Conservation (phyloP, 2,888 invertebrate species). For the Merodon equestris region DNA sequence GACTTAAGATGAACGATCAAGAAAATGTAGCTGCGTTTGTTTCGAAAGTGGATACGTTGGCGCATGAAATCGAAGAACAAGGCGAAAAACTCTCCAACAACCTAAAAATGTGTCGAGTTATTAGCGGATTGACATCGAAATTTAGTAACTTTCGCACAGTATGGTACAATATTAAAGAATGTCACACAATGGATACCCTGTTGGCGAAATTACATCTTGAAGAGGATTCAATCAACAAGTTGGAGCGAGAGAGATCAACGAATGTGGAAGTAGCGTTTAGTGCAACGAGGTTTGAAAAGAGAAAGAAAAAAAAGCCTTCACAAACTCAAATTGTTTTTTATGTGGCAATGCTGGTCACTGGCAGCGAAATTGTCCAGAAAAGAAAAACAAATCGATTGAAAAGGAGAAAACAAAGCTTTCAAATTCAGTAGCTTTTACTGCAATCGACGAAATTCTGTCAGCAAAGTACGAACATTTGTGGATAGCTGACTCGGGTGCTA, state of each 20-base stretch:
- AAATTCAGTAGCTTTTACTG: slow-evolving; percentile 21
- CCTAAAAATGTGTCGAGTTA: too few species aligned
- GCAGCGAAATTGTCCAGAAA: slow-evolving; percentile 17
- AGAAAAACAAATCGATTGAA: slow-evolving; percentile 14
- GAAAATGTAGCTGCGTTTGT: too few species aligned
- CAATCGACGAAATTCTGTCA: not conserved
- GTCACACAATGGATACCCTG: slow-evolving; percentile 56
- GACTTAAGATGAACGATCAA: not conserved
- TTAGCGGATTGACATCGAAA: slow-evolving; percentile 47
- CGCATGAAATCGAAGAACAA: too few species aligned
- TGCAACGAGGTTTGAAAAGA: not conserved
- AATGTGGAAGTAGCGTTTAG: slow-evolving; percentile 35
- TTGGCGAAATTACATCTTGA: slow-evolving; percentile 35
- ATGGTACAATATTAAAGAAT: slow-evolving; percentile 67
- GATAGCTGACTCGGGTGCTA: slow-evolving; percentile 17
- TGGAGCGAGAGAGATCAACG: slow-evolving; percentile 13
- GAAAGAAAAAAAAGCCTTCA: slow-evolving; percentile 8
- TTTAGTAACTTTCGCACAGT: slow-evolving; percentile 65
- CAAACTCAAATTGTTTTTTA: slow-evolving; percentile 17
- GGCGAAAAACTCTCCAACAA: too few species aligned
- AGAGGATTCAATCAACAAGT: slow-evolving; percentile 25
- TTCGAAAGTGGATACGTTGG: too few species aligned
- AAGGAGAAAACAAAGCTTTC: not conserved
- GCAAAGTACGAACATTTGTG: slow-evolving; percentile 1
- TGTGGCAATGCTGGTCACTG: slow-evolving; percentile 26